These are phyloP conservation scores for Ormyrus labotus DNA, from an alignment of 2,888 invertebrate species.

Conservation along the genomic window DNA sequence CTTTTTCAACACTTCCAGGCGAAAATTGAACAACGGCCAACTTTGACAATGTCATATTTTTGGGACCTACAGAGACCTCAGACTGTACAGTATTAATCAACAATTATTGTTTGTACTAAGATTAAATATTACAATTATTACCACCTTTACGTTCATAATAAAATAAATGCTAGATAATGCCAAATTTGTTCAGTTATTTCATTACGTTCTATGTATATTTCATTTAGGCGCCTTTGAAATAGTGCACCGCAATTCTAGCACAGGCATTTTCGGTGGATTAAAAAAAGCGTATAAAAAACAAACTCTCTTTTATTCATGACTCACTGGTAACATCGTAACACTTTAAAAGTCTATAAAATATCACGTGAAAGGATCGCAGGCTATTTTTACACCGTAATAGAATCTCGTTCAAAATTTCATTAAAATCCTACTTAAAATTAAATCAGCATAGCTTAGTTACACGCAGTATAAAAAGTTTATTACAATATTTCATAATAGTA, in stretches of 20 bases:
- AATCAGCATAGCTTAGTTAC: constrained; percentile 52
- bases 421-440: constrained; percentile 54
- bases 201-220: constrained; percentile 58
- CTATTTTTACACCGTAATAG: constrained; percentile 54
- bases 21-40: constrained; percentile 74
- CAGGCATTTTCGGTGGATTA: constrained; percentile 58
- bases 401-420: constrained; percentile 56
- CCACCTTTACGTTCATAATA: constrained; percentile 73
- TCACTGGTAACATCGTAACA: constrained; percentile 57
- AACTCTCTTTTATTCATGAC: constrained; percentile 49
- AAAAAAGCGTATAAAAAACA: constrained; percentile 56
- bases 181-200: constrained; percentile 68
- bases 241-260: constrained; percentile 62
- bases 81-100: constrained; percentile 76
- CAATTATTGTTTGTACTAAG: constrained; percentile 74
- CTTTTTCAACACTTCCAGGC: constrained; percentile 68
- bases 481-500: constrained; percentile 48
- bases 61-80: constrained; percentile 73
- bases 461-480: constrained; percentile 57
- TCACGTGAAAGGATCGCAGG: constrained; percentile 55
- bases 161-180: constrained; percentile 75
- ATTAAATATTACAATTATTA: constrained; percentile 72
- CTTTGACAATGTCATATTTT: constrained; percentile 73
- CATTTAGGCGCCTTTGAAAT: constrained; percentile 64
- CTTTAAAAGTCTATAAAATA: constrained; percentile 59